Evolutionary conservation across 2,113 vertebrate genomes (phyloP), one percentile per base, ranked within the genome.

Genomic region (Sialia sialis): DNA sequence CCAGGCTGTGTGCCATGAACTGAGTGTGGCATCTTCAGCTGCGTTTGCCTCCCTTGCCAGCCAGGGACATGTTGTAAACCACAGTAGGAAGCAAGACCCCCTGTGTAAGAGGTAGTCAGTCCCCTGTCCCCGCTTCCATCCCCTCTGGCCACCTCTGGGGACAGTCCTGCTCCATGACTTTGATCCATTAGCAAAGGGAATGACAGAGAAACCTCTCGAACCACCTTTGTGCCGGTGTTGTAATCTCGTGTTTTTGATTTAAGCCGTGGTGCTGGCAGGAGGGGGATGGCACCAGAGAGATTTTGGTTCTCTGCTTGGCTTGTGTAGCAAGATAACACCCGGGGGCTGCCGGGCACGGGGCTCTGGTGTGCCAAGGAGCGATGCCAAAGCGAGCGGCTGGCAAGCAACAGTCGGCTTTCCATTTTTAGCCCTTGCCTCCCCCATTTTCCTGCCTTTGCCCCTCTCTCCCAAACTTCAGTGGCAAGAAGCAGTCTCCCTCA

Each of bases 51-150:
- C 29, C 16, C 7, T 48, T 70, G 21, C 17, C 58, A 63, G n/a
- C 41, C 49, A 22, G 36, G 51, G 56, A 23, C 6, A 6, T 1
- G 3, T 23, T 27, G 30, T 60, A 36, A 60, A 58, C 23, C 16
- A 12, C 21, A 52, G 38, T 9, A 12, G 38, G 78, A 41, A 66
- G 30, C 23, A 38, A 43, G 12, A 44, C 11, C 32, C 9, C 25
- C 6, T 3, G 0, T n/a, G 58, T 41, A 34, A 21, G 43, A 19
- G 7, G 6, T 27, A 13, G 29, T 79, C 29, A 21, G 11, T 85
- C 22, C 26, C 6, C 7, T 82, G 34, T 78, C 16, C 56, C 32
- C 0, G 0, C 2, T 72, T n/a, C 63, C 27, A 4, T 34, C 30
- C 55, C 13, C 12, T 34, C 36, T 56, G 21, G 19, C 36, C 21